Evolutionary conservation across 2,113 vertebrate genomes (phyloP).

Genomic region (Gavialis gangeticus): DNA sequence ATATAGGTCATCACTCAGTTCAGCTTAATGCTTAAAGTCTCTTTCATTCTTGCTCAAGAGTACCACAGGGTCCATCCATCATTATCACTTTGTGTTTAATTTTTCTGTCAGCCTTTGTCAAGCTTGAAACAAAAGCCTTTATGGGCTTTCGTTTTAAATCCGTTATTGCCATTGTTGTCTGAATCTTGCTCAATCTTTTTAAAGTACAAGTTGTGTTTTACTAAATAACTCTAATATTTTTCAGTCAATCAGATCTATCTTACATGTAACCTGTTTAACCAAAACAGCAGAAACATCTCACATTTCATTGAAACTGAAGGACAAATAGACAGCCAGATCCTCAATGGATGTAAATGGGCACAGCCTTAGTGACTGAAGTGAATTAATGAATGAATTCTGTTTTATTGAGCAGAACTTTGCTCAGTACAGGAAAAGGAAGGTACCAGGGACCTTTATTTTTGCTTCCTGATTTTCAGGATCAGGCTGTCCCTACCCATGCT

Average conservation of each 20-base stretch:
- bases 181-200: slow-evolving; percentile 60
- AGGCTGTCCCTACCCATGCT: not conserved
- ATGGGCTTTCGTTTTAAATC: slow-evolving; percentile 46
- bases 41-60: slow-evolving; percentile 62
- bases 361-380: slow-evolving; percentile 36
- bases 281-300: slow-evolving; percentile 55
- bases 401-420: not conserved
- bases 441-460: not conserved
- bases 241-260: slow-evolving; percentile 66
- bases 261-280: slow-evolving; percentile 22
- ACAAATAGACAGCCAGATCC: slow-evolving; percentile 45
- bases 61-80: slow-evolving; percentile 60
- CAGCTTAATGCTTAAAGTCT: slow-evolving; percentile 70
- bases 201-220: slow-evolving; percentile 14
- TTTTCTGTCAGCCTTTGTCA: slow-evolving; percentile 72
- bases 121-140: slow-evolving; percentile 68
- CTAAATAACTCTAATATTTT: slow-evolving; percentile 56
- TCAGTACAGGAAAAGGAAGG: slow-evolving; percentile 5
- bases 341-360: slow-evolving; percentile 45
- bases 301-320: slow-evolving; percentile 53
- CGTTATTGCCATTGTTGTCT: slow-evolving; percentile 42
- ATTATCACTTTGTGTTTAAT: slow-evolving; percentile 73
- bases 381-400: slow-evolving; percentile 37
- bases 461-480: not conserved
- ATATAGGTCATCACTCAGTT: slow-evolving; percentile 75